These are phyloP conservation scores for Drosophila miranda DNA, from an alignment of 1,140 invertebrate species.

Conservation along the genomic window DNA sequence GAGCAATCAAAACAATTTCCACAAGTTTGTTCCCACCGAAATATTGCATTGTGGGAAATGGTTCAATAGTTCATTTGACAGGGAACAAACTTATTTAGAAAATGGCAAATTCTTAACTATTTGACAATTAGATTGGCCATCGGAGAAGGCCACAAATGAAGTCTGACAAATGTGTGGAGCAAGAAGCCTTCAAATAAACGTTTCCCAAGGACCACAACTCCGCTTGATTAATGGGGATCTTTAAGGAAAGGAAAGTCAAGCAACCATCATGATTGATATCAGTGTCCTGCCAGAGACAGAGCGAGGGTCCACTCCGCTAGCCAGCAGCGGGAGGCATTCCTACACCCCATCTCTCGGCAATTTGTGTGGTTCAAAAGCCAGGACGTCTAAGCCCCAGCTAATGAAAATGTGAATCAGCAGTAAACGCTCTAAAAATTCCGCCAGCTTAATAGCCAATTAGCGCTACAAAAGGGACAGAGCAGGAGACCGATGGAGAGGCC, in stretches of 20 bases:
- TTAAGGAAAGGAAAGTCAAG: constrained; percentile 49
- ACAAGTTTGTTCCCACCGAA: constrained; percentile 13
- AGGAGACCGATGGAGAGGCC: constrained; percentile 23
- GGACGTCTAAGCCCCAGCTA: constrained; percentile 37
- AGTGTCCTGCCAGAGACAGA: constrained; percentile 2
- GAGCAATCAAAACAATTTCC: constrained; percentile 30
- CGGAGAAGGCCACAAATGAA: constrained; percentile 21
- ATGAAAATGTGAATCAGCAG: constrained; percentile 42
- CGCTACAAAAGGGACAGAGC: constrained; percentile 38
- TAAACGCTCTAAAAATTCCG: constrained; percentile 56
- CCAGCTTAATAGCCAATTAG: constrained; percentile 73
- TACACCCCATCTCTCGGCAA: constrained; percentile 8
- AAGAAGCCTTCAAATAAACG: constrained; percentile 38
- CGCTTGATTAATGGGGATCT: constrained; percentile 44
- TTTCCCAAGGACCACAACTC: constrained; percentile 30
- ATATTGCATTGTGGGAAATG: background rate
- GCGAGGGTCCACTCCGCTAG: constrained; percentile 37
- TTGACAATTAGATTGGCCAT: background rate
- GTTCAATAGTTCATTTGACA: constrained; percentile 10
- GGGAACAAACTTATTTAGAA: background rate
- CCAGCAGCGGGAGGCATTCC: constrained; percentile 54
- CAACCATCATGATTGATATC: constrained; percentile 65
- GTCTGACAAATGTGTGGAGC: constrained; percentile 32
- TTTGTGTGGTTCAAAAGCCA: constrained; percentile 41
- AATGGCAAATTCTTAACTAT: too few relatives aligned